Conservation (phyloP, 2,888 invertebrate genomes). For the Listrodromus nycthemerus region DNA sequence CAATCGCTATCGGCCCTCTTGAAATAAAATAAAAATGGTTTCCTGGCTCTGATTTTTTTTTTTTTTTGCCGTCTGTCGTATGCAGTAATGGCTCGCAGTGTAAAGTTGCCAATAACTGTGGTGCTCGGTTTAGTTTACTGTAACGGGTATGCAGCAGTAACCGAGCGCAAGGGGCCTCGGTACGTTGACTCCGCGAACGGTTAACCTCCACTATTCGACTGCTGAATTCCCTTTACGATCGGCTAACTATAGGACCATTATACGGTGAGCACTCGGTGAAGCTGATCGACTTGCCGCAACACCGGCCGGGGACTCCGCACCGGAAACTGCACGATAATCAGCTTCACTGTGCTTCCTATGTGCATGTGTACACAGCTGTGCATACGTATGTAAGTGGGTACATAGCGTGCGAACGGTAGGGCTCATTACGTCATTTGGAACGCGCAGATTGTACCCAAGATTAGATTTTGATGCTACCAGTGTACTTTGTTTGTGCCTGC, state of each 20-base stretch:
- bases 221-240: conserved; percentile 59
- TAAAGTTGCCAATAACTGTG: conserved; percentile 48
- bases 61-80: not conserved
- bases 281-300: conserved; percentile 40
- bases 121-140: not conserved
- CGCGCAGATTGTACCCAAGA: conserved; percentile 44
- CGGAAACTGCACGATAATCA: conserved; percentile 46
- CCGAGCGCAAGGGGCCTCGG: conserved; percentile 50
- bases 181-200: conserved; percentile 65
- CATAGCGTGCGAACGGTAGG: conserved; percentile 60
- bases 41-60: not conserved
- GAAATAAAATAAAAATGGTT: not conserved
- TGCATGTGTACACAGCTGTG: not conserved
- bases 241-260: conserved; percentile 19
- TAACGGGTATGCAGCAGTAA: conserved; percentile 21
- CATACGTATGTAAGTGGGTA: conserved; percentile 23
- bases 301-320: not conserved
- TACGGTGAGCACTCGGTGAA: conserved; percentile 29
- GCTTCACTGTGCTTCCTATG: conserved; percentile 23
- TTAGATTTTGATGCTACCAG: conserved; percentile 19
- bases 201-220: conserved; percentile 47
- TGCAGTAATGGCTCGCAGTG: not conserved
- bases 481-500: conserved; percentile 1
- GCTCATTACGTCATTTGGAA: conserved; percentile 59
- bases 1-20: not conserved